Evolutionary conservation across 2,888 invertebrate species (phyloP), one percentile per base, ranked within the genome.

Genomic region (Schizotus pectinicornis): DNA sequence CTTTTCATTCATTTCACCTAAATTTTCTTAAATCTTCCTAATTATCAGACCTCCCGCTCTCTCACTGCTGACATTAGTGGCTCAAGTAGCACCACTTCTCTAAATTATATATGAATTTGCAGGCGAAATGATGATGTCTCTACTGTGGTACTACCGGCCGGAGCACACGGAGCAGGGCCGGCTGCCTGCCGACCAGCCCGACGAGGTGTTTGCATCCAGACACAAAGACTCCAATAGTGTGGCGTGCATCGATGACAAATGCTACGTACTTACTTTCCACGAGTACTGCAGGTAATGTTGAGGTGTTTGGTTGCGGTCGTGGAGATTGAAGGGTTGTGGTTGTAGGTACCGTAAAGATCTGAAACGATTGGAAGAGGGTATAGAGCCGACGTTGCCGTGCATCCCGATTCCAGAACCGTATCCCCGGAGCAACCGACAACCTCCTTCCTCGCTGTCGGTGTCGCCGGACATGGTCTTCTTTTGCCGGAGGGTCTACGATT

Each of bases 41-140:
- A n/a, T n/a, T n/a, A n/a, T n/a, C n/a, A n/a, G n/a, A n/a, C n/a
- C 54, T 49, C 31, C 11, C 43, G 30, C 32, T 33, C 56, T 56
- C 31, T 11, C 7, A 8, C 31, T 13, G 46, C 47, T 22, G 42
- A 30, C 14, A 32, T 54, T 37, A 13, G 36, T 61, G 38, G 49
- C 14, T 41, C 14, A 45, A 39, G 3, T 46, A 11, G 2, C 3
- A 5, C 5, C 22, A 3, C 5, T 5, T 22, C 2, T 22, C 22
- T 22, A 22, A 22, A 53, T 39, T 54, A n/a, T 33, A 14, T 59
- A 59, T 59, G 30, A 61, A 56, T 75, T 55, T 79, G 0, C 79
- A 95, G 96, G 94, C 59, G 96, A 97, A 82, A 96, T 97, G 95
- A 95, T 95, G 95, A 92, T 97, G 83, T 95, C 95, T 2, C 82